Evolutionary conservation across 2,888 invertebrate species (phyloP).

Genomic region (Cryptocephalus primarius): DNA sequence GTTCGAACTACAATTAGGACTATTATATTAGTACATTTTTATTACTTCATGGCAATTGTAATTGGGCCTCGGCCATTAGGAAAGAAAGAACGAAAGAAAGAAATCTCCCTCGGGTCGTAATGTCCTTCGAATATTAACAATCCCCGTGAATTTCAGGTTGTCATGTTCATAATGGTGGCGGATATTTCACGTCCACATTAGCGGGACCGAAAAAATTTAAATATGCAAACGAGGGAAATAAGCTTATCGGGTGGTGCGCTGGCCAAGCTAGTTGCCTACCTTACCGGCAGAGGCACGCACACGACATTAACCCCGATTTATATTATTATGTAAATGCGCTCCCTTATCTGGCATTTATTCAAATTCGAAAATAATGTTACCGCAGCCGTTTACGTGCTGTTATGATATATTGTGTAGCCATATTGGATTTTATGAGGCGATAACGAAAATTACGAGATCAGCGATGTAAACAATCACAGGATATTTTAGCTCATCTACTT

Average conservation of each 20-base stretch:
- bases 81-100: no score
- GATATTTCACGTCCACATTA: background rate
- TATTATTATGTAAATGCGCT: slow-evolving; percentile 38
- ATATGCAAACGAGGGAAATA: slow-evolving; percentile 30
- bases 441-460: slow-evolving; percentile 19
- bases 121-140: no score
- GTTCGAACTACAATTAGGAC: no score
- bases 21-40: no score
- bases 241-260: slow-evolving; percentile 33
- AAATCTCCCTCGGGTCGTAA: no score
- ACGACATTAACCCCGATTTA: slow-evolving; percentile 41
- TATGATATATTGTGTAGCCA: slow-evolving; percentile 37
- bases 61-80: no score
- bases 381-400: slow-evolving; percentile 26
- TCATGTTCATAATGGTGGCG: background rate
- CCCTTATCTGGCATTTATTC: slow-evolving; percentile 36
- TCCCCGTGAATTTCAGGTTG: background rate
- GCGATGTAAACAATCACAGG: background rate
- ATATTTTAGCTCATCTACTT: no score
- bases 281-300: slow-evolving; percentile 35
- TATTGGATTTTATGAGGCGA: slow-evolving; percentile 34
- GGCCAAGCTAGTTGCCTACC: slow-evolving; percentile 30
- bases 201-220: background rate
- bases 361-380: slow-evolving; percentile 37
- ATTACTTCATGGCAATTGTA: no score